Evolutionary conservation across 2,113 vertebrate genomes (phyloP), one percentile per base, ranked within the genome.

Genomic region (Hypocryptadius cinnamomeus): DNA sequence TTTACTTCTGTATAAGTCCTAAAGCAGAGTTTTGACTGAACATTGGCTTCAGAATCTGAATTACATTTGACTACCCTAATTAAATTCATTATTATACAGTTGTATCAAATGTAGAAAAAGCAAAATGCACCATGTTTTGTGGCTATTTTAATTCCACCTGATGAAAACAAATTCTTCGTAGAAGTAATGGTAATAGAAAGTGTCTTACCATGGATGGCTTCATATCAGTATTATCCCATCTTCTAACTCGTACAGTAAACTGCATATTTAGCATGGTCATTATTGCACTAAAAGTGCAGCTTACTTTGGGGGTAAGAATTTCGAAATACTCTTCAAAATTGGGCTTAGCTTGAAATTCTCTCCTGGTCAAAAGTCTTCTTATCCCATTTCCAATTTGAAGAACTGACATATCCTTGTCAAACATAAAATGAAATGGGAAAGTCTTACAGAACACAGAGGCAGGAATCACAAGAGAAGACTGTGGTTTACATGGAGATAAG

Each of bases 261-360:
- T 99, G 99, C 95, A 99, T 99, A 89, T 99, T 99, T 69, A 99
- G 90, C 99, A 99, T 99, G 84, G 98, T 99, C 97, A 99, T 97
- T 93, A 99, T 99, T 53, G 98, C 98, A 54, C 98, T 98, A 94
- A 99, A 99, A 21, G 98, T 98, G 56, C 98, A 98, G 93, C 97
- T 98, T 97, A 99, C 98, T 96, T 98, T 99, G 5, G 99, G 99
- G 18, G 98, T 98, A 59, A 99, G 96, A 79, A 99, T 99, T 87
- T 98, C 97, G 80, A 99, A 99, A 93, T 98, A 98, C 79, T 99
- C 99, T 68, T 99, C 98, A 96, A 99, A 99, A 53, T 76, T 91
- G 0, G 98, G 96, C 92, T 98, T 98, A 66, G 98, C 98, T 94
- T 98, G 98, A 73, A 98, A 96, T 61, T 99, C 99, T 92, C 98